Percentiles rank a stretch among this genome's conserved stretches.
phyloP scores from a whole-genome alignment of 2,797 vertebrate species.

The Micropoecilia bifurca region DNA sequence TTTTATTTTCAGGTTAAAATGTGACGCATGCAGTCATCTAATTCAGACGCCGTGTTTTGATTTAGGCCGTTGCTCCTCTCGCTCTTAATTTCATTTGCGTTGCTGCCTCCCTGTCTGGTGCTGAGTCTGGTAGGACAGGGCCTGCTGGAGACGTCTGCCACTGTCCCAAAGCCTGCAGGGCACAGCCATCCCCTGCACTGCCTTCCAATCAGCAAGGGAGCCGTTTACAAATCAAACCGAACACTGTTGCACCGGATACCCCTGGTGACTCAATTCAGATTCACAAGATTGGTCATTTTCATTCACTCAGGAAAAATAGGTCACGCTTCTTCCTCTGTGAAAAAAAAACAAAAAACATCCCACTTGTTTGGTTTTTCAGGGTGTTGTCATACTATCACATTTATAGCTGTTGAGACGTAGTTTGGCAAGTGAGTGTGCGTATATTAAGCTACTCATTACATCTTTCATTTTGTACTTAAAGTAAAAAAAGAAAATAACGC shows the following conservation, averaged over 20 bases:
- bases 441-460: conserved; percentile 14
- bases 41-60: background rate
- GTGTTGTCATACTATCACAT: conserved; percentile 49
- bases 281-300: conserved; percentile 62
- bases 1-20: background rate
- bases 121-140: conserved; percentile 39
- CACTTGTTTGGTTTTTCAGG: conserved; percentile 29
- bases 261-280: conserved; percentile 64
- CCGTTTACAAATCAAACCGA: conserved; percentile 67
- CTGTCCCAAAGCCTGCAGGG: conserved; percentile 45
- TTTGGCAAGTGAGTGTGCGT: conserved; percentile 6
- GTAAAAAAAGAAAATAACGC: conserved; percentile 31
- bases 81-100: conserved; percentile 50
- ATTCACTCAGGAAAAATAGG: conserved; percentile 71
- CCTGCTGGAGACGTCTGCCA: conserved; percentile 47
- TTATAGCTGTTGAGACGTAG: background rate
- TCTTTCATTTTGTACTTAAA: conserved; percentile 37
- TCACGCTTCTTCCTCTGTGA: conserved; percentile 51
- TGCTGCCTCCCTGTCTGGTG: conserved; percentile 41
- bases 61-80: conserved; percentile 14
- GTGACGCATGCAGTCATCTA: background rate
- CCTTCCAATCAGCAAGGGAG: conserved; percentile 59
- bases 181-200: conserved; percentile 42
- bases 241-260: conserved; percentile 59
- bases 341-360: conserved; percentile 28